Evolutionary conservation across 2,888 invertebrate species (phyloP), one percentile per base, ranked within the genome.

Genomic region (Tromatobia lineatoria): DNA sequence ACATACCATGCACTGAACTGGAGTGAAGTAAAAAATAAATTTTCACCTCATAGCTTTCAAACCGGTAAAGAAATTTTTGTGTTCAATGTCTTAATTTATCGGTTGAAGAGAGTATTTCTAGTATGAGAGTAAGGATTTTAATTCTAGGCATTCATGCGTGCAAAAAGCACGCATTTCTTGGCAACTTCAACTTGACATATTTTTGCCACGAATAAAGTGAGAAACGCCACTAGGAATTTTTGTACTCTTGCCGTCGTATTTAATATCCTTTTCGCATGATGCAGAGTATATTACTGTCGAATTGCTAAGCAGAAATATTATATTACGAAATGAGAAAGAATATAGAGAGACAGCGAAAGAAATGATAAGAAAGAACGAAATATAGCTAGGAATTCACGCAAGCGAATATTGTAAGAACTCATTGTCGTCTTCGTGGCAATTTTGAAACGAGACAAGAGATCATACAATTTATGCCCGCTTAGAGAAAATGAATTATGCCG

Each of bases 301-400:
- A 52, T 23, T 45, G 54, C 18, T 8, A 18, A 45, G 25, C 42
- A 23, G 25, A 67, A 23, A 25, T 23, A 67, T 47, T 25, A 45
- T 47, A 18, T 38, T n/a, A 18, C 18, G 25, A 23, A 23, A 20
- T 20, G 18, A 42, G 64, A 20, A 15, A 13, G 20, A 13, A 20
- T 42, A 20, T 20, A 23, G 11, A 66, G 20, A 20, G 57, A 42
- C 42, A 34, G 54, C 45, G 20, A 47, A n/a, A 1, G 8, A 57
- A 45, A 57, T 54, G 38, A 23, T 57, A 61, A 59, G 18, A 10
- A 42, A 20, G 42, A 20, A 23, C 47, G 8, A 25, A 67, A 71
- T 71, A 71, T 73, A 47, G 42, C 73, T 59, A 82, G 23, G 47
- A 42, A 42, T 13, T 42, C 20, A n/a, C n/a, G 15, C 13, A 23